phyloP scores from a whole-genome alignment of 2,797 vertebrate genomes.

The Babyrousa celebensis region DNA sequence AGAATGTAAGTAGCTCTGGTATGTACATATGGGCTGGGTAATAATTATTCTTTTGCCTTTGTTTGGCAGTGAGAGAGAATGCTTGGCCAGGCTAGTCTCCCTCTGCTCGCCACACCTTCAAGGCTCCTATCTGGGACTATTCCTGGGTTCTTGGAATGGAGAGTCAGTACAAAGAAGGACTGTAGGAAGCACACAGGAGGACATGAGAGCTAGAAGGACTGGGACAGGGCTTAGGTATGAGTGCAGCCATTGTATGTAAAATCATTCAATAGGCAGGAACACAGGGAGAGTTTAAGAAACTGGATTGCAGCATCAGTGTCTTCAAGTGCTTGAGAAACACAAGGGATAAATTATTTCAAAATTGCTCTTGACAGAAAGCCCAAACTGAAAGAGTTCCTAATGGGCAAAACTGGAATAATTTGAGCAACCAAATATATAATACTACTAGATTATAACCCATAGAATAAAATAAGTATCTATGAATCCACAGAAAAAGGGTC shows the following conservation, averaged over 20 bases:
- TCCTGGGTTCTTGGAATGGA: neutral
- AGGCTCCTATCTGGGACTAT: neutral
- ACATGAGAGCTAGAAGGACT: neutral
- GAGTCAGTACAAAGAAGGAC: neutral
- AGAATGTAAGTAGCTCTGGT: neutral
- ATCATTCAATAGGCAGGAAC: neutral
- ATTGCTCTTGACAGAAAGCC: conserved; percentile 5
- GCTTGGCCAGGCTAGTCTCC: neutral
- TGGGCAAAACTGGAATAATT: neutral
- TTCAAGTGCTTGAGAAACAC: conserved; percentile 39
- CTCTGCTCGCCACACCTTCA: neutral
- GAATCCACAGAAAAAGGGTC: neutral
- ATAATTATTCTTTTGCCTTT: neutral
- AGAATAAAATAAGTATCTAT: conserved; percentile 46
- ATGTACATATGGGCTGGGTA: neutral
- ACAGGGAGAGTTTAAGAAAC: neutral
- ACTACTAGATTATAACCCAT: conserved; percentile 48
- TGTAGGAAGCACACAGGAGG: neutral
- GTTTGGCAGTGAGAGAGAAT: neutral
- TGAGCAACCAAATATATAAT: conserved; percentile 31
- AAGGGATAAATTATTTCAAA: conserved; percentile 49
- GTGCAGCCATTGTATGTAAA: neutral
- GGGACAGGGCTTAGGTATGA: neutral
- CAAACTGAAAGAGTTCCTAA: neutral
- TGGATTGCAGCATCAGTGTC: neutral